Conservation (phyloP, 2,888 invertebrate species). For the Rambutsinella grinnellia region DNA sequence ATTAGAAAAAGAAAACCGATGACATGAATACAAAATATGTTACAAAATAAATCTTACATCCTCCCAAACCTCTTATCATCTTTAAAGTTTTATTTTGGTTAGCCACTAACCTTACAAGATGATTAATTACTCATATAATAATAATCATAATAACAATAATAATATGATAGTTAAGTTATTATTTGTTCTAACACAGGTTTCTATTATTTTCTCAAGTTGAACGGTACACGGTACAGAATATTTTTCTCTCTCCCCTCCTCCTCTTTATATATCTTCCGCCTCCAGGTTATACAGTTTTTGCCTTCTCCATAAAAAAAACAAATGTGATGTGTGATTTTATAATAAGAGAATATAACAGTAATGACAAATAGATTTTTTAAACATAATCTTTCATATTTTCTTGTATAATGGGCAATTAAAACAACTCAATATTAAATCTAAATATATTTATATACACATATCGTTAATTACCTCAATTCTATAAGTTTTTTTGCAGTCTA, state of each 20-base stretch:
- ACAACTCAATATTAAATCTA: background rate
- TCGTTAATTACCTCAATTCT: slow-evolving; percentile 22
- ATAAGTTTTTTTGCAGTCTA: slow-evolving; percentile 48
- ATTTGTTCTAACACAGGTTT: slow-evolving; percentile 53
- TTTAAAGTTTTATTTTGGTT: slow-evolving; percentile 41
- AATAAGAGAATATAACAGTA: slow-evolving; percentile 14
- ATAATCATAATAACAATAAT: slow-evolving; percentile 42
- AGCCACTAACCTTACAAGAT: slow-evolving; percentile 50
- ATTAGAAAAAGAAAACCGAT: background rate
- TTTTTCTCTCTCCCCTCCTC: slow-evolving; percentile 25
- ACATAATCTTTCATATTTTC: too few species aligned
- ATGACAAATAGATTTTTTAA: slow-evolving; percentile 16
- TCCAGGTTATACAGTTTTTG: too few species aligned
- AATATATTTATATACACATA: background rate
- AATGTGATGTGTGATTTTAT: too few species aligned
- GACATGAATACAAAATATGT: background rate
- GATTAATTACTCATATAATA: slow-evolving; percentile 17
- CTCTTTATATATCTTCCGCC: background rate
- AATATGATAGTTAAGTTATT: slow-evolving; percentile 40
- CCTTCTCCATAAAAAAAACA: too few species aligned
- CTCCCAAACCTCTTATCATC: slow-evolving; percentile 49
- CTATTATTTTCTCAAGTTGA: slow-evolving; percentile 53
- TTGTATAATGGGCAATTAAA: background rate
- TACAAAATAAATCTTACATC: background rate
- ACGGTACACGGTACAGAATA: slow-evolving; percentile 50